These are phyloP conservation scores for Heteronetta atricapilla DNA, from an alignment of 2,113 vertebrate species.

Conservation along the genomic window DNA sequence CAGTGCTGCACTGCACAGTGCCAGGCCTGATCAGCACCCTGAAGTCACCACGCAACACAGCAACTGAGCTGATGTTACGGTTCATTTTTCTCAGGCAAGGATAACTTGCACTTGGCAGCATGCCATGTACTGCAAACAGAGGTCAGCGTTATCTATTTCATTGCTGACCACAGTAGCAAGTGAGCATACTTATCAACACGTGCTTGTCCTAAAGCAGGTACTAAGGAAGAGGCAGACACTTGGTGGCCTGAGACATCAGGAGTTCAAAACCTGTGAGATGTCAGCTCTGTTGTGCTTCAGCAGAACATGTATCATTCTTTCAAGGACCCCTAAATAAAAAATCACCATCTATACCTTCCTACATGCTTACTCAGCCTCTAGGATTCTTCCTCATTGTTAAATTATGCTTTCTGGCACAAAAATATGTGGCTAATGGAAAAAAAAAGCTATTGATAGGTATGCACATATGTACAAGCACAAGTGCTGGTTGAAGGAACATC, in stretches of 20 bases:
- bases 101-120: background rate
- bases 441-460: background rate
- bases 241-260: background rate
- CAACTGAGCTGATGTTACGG: background rate
- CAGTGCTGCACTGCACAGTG: fast-evolving
- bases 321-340: background rate
- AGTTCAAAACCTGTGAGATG: background rate
- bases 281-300: background rate
- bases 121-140: background rate
- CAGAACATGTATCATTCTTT: background rate
- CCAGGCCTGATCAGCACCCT: background rate
- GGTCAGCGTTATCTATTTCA: background rate
- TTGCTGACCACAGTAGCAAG: fast-evolving
- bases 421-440: background rate
- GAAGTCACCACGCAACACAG: background rate
- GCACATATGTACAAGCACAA: background rate
- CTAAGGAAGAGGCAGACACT: fast-evolving
- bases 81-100: background rate
- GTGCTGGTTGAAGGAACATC: background rate
- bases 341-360: background rate
- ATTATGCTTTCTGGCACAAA: background rate
- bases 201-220: background rate
- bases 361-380: background rate
- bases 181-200: fast-evolving
- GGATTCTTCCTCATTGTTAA: background rate